A percentile compares a stretch with the other conserved stretches of the same genome.
Conservation (phyloP, 2,888 invertebrate species). For the Hoplodrina blanda region DNA sequence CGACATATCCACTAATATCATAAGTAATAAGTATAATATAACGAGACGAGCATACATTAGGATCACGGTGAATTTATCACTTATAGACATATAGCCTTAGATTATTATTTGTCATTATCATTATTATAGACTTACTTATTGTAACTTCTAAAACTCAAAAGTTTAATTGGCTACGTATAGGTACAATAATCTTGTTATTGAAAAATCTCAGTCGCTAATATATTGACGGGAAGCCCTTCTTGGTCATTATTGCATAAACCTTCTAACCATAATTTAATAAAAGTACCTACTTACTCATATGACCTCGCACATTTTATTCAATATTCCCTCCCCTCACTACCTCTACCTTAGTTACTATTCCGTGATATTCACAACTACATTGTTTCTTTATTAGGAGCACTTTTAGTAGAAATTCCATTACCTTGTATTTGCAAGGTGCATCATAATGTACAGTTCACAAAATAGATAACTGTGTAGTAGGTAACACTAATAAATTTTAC, state of each 20-base stretch:
- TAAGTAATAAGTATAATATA: no score
- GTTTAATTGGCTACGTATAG: background rate
- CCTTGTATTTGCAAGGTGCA: conserved; percentile 17
- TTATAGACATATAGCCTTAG: no score
- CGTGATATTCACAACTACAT: conserved; percentile 26
- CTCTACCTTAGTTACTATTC: background rate
- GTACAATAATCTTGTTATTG: background rate
- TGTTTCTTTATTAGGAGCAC: conserved; percentile 41
- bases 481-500: background rate
- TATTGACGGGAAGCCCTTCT: conserved; percentile 18
- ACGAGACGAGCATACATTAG: no score
- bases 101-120: no score
- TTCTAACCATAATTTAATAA: conserved; percentile 35
- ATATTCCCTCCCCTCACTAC: conserved; percentile 1
- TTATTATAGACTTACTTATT: no score
- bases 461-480: background rate
- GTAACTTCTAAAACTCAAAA: no score
- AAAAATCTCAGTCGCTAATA: conserved; percentile 12
- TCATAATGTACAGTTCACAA: conserved; percentile 14
- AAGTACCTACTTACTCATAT: conserved; percentile 3
- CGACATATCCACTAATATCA: no score
- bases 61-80: no score
- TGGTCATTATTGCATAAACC: conserved; percentile 4
- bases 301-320: conserved; percentile 21
- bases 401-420: conserved; percentile 56